phyloP scores from a whole-genome alignment of 2,797 vertebrate species.

The Rhincodon typus region DNA sequence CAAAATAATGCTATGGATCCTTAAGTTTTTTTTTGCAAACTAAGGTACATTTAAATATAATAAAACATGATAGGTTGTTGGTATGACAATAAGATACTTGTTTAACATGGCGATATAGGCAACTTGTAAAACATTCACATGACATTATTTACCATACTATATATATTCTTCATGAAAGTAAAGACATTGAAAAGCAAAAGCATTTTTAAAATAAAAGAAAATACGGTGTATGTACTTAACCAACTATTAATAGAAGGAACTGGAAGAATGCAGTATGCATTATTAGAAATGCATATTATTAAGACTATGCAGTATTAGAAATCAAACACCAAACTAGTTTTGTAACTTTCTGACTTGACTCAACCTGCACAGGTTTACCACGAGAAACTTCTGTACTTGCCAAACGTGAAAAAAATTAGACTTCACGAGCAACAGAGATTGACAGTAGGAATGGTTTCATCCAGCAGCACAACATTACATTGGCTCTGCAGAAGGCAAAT shows the following conservation, averaged over 20 bases:
- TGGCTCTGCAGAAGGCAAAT: background rate
- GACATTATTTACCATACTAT: background rate
- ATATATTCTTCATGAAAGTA: background rate
- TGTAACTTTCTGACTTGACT: conserved; percentile 10
- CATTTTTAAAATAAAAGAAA: background rate
- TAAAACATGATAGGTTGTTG: background rate
- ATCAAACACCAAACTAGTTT: background rate
- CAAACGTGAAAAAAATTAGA: background rate
- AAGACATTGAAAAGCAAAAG: background rate
- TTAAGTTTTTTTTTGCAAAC: background rate
- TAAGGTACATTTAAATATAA: background rate
- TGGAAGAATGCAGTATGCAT: background rate
- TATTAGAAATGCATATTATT: no score
- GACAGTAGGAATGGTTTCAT: background rate
- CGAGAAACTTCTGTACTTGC: background rate
- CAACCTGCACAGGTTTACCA: background rate
- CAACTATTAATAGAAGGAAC: background rate
- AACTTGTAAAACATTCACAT: background rate
- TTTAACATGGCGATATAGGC: background rate
- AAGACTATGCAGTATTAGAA: background rate
- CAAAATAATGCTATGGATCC: background rate
- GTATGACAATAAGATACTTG: background rate
- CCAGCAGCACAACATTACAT: background rate
- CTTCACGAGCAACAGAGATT: background rate
- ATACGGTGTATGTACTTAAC: background rate